A percentile compares a stretch with the other conserved stretches of the same genome.
Evolutionary conservation across 2,797 vertebrate genomes (phyloP).

Genomic region (Eptatretus atami): DNA sequence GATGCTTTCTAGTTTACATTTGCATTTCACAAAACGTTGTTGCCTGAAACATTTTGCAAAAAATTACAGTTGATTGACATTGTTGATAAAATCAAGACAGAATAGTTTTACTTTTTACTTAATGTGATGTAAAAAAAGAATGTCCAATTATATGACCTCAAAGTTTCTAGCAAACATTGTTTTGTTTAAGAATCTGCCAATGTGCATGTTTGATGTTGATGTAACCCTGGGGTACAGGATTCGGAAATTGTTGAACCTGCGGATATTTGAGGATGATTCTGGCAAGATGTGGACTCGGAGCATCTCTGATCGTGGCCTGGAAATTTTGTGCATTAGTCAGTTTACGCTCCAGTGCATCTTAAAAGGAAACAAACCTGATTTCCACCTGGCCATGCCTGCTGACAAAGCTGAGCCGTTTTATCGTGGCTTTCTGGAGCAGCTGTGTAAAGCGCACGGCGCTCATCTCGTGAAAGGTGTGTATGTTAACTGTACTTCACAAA

Average conservation of each 20-base stretch:
- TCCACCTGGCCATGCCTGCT: constrained; percentile 57
- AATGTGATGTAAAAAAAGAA: too few species aligned
- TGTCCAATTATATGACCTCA: too few species aligned
- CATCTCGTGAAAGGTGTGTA: constrained; percentile 49
- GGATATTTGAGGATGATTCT: constrained; percentile 59
- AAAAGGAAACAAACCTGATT: constrained; percentile 85
- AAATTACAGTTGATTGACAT: too few species aligned
- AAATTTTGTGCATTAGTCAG: constrained; percentile 71
- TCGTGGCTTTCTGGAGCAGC: constrained; percentile 42
- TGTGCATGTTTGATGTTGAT: too few species aligned
- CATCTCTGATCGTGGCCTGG: constrained; percentile 54
- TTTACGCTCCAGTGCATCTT: constrained; percentile 75
- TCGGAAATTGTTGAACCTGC: constrained; percentile 66
- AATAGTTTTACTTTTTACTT: too few species aligned
- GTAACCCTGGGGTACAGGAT: constrained; percentile 20
- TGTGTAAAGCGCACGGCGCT: constrained; percentile 42
- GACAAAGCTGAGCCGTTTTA: constrained; percentile 58
- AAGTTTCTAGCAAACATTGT: too few species aligned
- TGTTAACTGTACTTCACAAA: not conserved
- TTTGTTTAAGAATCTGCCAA: too few species aligned
- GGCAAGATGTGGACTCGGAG: constrained; percentile 64
- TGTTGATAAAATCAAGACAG: too few species aligned
- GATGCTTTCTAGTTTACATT: too few species aligned
- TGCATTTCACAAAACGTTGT: too few species aligned
- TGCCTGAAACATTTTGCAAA: too few species aligned